Percentiles rank a stretch among this genome's conserved stretches.
phyloP scores from a whole-genome alignment of 1,140 invertebrate genomes.

The Tachypleus tridentatus region DNA sequence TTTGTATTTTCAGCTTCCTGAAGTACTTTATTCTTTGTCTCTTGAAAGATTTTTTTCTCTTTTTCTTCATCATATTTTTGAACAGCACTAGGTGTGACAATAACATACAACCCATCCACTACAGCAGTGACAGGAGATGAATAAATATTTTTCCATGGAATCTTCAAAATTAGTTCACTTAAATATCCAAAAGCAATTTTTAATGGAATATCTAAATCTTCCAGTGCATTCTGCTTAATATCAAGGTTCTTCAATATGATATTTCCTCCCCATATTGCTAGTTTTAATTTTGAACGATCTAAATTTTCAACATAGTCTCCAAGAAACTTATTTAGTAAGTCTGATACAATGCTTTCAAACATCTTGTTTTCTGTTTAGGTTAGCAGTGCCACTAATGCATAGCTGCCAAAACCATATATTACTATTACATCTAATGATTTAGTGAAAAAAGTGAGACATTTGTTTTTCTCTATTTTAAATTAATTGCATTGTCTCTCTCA shows the following conservation, averaged over 20 bases:
- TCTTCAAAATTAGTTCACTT: conserved; percentile 87
- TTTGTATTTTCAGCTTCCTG: conserved; percentile 67
- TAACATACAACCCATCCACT: conserved; percentile 74
- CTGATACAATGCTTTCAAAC: conserved; percentile 82
- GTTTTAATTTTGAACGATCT: conserved; percentile 79
- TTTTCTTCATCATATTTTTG: conserved; percentile 77
- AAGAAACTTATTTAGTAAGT: conserved; percentile 82
- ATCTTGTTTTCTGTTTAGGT: conserved; percentile 31
- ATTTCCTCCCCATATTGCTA: conserved; percentile 98
- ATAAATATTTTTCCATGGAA: conserved; percentile 97
- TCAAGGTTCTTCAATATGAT: conserved; percentile 81
- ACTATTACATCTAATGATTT: no score
- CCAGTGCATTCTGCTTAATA: conserved; percentile 81
- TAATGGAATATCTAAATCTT: conserved; percentile 79
- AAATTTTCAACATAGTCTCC: conserved; percentile 95
- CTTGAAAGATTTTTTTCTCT: conserved; percentile 63
- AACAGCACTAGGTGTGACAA: conserved; percentile 72
- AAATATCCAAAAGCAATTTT: conserved; percentile 79
- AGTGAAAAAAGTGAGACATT: no score
- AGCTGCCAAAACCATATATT: no score
- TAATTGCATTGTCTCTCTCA: no score
- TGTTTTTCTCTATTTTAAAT: no score
- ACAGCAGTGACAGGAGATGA: conserved; percentile 76
- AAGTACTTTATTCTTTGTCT: conserved; percentile 66
- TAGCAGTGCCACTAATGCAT: no score